Evolutionary conservation across 1,140 invertebrate genomes (phyloP), one percentile per base, ranked within the genome.

Genomic region (Nephotettix cincticeps): DNA sequence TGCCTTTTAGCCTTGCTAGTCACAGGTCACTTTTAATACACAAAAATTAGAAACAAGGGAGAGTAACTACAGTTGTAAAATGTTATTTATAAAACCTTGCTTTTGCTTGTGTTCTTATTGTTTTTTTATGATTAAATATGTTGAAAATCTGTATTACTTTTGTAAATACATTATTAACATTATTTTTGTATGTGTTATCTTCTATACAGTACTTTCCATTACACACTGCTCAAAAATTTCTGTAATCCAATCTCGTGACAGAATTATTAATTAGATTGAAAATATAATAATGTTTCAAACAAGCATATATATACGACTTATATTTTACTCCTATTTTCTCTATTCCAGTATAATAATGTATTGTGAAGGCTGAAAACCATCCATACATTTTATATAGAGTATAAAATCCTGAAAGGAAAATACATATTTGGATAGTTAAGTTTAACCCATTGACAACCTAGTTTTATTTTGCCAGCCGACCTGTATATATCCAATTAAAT

Each of bases 271-370:
- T 54, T 54, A 54, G 47, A 11, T 54, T 54, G 47, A 54, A 54
- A 54, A 54, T 54, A 54, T 54, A 54, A 54, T 54, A 54, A 54
- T 54, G 47, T 54, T 54, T 54, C 47, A 54, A 54, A 54, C 47
- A 54, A 54, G 13, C 21, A 54, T 11, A 54, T n/a, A 54, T 54
- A n/a, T n/a, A n/a, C n/a, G n/a, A n/a, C n/a, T n/a, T n/a, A n/a
- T n/a, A n/a, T n/a, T n/a, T n/a, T n/a, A n/a, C n/a, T n/a, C n/a
- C n/a, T n/a, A n/a, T n/a, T n/a, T n/a, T n/a, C n/a, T n/a, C n/a
- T n/a, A n/a, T n/a, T n/a, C n/a, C n/a, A n/a, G n/a, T n/a, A n/a
- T n/a, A n/a, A n/a, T n/a, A n/a, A n/a, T n/a, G n/a, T n/a, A n/a
- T n/a, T n/a, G n/a, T n/a, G n/a, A n/a, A n/a, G n/a, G n/a, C n/a